These are phyloP conservation scores for Theristus sp. DNA, from an alignment of 2,888 invertebrate genomes.

Conservation along the genomic window DNA sequence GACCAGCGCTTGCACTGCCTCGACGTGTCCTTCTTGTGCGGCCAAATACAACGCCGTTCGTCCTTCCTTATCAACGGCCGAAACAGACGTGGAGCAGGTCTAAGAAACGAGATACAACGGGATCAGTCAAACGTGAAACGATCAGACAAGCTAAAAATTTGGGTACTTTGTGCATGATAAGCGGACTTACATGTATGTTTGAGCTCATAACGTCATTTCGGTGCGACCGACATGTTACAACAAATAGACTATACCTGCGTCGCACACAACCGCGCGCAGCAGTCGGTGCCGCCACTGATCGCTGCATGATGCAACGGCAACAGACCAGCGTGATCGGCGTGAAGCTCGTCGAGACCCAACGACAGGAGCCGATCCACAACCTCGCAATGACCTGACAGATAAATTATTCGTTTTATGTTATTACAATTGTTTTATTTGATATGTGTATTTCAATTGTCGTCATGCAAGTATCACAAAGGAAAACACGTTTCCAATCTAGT, in stretches of 20 bases:
- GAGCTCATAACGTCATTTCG: too few relatives aligned
- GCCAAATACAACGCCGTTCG: slow-evolving; percentile 69
- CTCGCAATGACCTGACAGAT: slow-evolving; percentile 45
- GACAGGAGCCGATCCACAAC: slow-evolving; percentile 64
- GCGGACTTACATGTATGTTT: too few relatives aligned
- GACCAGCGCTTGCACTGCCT: slow-evolving; percentile 48
- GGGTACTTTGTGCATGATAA: too few relatives aligned
- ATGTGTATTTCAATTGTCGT: not conserved
- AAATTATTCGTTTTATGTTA: too few relatives aligned
- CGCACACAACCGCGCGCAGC: slow-evolving; percentile 36
- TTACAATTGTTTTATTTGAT: too few relatives aligned
- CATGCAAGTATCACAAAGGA: too few relatives aligned
- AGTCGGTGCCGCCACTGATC: slow-evolving; percentile 72
- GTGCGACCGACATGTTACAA: too few relatives aligned
- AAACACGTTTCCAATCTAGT: too few relatives aligned
- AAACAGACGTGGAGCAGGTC: too few relatives aligned
- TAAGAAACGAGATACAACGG: too few relatives aligned
- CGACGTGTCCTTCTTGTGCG: slow-evolving; percentile 65
- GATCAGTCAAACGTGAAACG: too few relatives aligned
- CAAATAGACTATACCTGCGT: slow-evolving; percentile 3
- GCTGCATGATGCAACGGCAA: slow-evolving; percentile 84
- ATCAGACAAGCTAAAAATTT: too few relatives aligned
- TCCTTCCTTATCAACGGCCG: slow-evolving; percentile 57
- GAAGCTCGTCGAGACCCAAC: slow-evolving; percentile 35
- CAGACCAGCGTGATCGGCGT: slow-evolving; percentile 76